Percentiles rank a stretch among this genome's conserved stretches.
phyloP scores from a whole-genome alignment of 2,888 invertebrate species.

The Agelastica alni region DNA sequence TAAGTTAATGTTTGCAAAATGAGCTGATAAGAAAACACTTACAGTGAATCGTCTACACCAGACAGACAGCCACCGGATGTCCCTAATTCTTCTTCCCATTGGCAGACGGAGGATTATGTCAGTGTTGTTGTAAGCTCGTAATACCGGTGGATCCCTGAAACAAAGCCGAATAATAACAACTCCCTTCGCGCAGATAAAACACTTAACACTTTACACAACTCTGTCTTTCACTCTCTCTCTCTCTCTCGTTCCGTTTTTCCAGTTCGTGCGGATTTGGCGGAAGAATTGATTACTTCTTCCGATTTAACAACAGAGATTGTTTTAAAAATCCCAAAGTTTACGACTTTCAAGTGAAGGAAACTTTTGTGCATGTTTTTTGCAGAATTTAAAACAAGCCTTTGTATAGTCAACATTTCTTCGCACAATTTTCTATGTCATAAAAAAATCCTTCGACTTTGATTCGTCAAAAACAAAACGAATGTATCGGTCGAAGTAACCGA shows the following conservation, averaged over 20 bases:
- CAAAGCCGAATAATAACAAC: constrained; percentile 41
- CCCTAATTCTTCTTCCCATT: constrained; percentile 79
- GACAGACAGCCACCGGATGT: constrained; percentile 89
- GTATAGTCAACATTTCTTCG: no score
- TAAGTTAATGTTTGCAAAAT: no score
- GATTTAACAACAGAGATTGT: constrained; percentile 15
- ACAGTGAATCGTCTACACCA: constrained; percentile 92
- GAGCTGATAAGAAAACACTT: constrained; percentile 58
- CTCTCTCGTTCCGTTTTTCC: constrained; percentile 18
- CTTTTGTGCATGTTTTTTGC: no score
- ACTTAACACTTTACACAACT: constrained; percentile 16
- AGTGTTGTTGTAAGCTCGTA: constrained; percentile 74
- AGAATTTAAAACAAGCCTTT: no score
- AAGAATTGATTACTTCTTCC: constrained; percentile 21
- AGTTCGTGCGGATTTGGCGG: constrained; percentile 20
- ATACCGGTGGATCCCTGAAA: constrained; percentile 79
- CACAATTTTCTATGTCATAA: no score
- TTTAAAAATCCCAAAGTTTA: no score
- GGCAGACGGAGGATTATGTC: constrained; percentile 85
- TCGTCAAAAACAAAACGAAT: neutral
- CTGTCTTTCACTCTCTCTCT: no score
- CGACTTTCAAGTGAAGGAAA: no score
- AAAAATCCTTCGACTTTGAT: neutral
- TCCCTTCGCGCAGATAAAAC: constrained; percentile 25
- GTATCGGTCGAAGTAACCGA: no score